Evolutionary conservation across 2,888 invertebrate genomes (phyloP).

Genomic region (Caenorhabditis sp.): DNA sequence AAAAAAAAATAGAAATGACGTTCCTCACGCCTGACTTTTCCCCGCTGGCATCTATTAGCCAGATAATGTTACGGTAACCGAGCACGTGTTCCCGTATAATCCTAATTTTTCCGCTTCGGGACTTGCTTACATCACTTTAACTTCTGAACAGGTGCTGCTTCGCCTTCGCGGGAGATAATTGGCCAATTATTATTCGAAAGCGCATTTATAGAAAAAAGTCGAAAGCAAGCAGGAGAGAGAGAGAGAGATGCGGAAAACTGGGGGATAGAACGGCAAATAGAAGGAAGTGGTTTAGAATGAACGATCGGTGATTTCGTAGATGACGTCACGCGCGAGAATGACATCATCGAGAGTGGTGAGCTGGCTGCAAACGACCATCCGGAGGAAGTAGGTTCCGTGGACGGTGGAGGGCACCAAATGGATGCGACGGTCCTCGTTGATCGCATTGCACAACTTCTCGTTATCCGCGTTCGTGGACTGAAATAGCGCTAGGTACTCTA

Average conservation of each 20-base stretch:
- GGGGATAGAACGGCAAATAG: background rate
- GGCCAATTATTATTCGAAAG: too few species aligned
- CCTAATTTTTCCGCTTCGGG: too few species aligned
- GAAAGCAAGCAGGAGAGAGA: background rate
- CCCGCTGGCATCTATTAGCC: too few species aligned
- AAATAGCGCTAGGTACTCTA: conserved; percentile 13
- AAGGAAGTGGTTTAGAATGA: conserved; percentile 14
- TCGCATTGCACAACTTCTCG: conserved; percentile 79
- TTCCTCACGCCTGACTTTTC: too few species aligned
- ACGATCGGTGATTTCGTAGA: conserved; percentile 47
- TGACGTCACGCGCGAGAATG: conserved; percentile 79
- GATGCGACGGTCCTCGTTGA: conserved; percentile 81
- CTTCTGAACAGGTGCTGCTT: too few species aligned
- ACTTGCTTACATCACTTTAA: too few species aligned
- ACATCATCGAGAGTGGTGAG: conserved; percentile 80
- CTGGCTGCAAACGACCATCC: conserved; percentile 81
- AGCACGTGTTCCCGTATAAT: background rate
- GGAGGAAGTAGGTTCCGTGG: conserved; percentile 80
- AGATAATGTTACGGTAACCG: too few species aligned
- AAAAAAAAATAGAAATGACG: background rate
- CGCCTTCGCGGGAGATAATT: too few species aligned
- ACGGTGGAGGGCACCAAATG: conserved; percentile 81
- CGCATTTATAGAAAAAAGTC: background rate
- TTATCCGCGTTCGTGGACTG: conserved; percentile 80
- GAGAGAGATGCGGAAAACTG: background rate